Base-by-base conservation (phyloP, 2,888 invertebrate species). In the Tinea semifulvella region DNA sequence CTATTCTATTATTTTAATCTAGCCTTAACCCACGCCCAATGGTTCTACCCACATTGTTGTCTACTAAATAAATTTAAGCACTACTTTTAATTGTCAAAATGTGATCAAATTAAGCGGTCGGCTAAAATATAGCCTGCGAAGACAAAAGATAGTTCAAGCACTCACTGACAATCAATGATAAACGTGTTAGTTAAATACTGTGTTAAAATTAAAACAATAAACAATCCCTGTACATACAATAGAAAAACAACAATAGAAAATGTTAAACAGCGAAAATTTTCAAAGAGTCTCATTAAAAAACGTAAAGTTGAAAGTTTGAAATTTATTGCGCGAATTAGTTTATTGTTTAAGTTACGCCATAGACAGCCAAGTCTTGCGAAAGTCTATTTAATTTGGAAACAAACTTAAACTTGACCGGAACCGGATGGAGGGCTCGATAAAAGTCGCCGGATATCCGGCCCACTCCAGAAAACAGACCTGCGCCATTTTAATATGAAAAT, bases 351-450 rank as follows among this genome's bases (percentile, higher is more conserved):
- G 7, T 31, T 31, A n/a, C 11, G 5, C 6, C n/a, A 11, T 31
- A 31, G 31, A 31, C 4, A 31, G 10, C n/a, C n/a, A n/a, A n/a
- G 5, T 7, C 17, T 36, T 40, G n/a, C 11, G 4, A 40, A 40
- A 55, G 54, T 57, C 60, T 61, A 60, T 61, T 60, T 67, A 70
- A 70, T 68, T 70, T 61, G 54, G 57, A 58, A 56, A 56, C 60
- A 61, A 67, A 61, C 62, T 61, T 56, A 2, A 11, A 22, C 35
- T n/a, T 17, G 47, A 18, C 43, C 47, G 45, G 48, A 44, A 27
- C 45, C 47, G 52, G 52, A 50, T 47, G 54, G 43, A 51, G 57
- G 51, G 53, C 51, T 57, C 60, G 58, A 60, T 57, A 57, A 61
- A 57, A 61, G 61, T 56, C 56, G 46, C 62, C 63, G 68, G 69